Base-by-base conservation (phyloP, 2,888 invertebrate genomes). In the Cistogaster globosa region DNA sequence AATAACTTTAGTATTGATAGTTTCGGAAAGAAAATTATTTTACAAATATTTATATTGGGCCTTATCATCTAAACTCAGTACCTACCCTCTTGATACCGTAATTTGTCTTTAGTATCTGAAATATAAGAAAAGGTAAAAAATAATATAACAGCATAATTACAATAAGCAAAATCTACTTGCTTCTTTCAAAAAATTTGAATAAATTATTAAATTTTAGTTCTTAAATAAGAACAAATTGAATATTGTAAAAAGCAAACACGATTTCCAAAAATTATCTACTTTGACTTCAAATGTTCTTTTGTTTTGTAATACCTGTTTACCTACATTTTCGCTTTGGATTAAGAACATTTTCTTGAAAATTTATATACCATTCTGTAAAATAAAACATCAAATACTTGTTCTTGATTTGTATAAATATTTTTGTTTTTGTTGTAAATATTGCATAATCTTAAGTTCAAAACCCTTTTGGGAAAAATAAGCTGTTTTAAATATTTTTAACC, bases 401-500 rank as follows among this genome's bases (percentile, higher is more conserved):
- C 51, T n/a, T n/a, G n/a, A n/a, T 22, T 51, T 7, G 22, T 32
- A 26, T 38, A 38, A 11, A 36, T 26, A 14, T 20, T 58, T 7
- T 9, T 53, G 8, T 32, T 32, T 62, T 58, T 69, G 11, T 32
- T 16, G n/a, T 8, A n/a, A 71, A 22, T 20, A 58, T 53, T 71
- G 32, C 63, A 57, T 9, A 71, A 57, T 57, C n/a, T n/a, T 57
- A 26, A 57, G n/a, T 48, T 45, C 8, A 69, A 78, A 65, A 63
- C 79, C 79, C 72, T 72, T 80, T 80, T 72, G 65, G 58, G 57
- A 51, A 80, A 42, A 2, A 55, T 42, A 12, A 42, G 9, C 38
- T 42, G 9, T 42, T 42, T 42, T 42, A 6, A 42, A 12, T 32
- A 7, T 42, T 42, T 42, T 42, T 12, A 42, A 42, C n/a, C n/a